These are phyloP conservation scores for Rugalucina vietnamica DNA, from an alignment of 2,888 invertebrate species.

Conservation along the genomic window DNA sequence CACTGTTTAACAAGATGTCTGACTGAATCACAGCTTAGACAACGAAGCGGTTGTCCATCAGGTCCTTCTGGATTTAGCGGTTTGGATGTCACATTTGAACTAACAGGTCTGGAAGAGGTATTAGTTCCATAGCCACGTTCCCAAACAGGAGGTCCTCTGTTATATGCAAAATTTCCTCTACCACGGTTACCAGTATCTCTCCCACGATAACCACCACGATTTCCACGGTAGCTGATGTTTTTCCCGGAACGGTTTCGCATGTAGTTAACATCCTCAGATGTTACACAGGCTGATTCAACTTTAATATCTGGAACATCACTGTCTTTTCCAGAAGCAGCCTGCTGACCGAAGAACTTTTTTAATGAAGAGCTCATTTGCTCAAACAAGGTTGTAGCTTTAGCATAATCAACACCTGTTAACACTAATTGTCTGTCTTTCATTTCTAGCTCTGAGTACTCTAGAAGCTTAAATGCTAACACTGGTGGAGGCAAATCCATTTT, in stretches of 20 bases:
- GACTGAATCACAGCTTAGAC: slow-evolving; percentile 46
- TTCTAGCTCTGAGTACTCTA: no score
- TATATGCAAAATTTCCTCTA: not conserved
- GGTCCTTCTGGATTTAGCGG: no score
- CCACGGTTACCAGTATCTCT: not conserved
- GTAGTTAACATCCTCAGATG: slow-evolving; percentile 36
- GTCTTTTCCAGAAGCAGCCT: not conserved
- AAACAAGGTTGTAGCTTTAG: no score
- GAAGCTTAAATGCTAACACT: no score
- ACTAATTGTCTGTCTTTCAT: no score
- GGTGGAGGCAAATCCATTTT: no score
- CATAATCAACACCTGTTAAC: no score
- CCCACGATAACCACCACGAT: not conserved
- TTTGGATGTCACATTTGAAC: no score
- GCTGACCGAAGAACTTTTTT: no score
- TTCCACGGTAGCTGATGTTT: not conserved
- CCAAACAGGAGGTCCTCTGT: not conserved
- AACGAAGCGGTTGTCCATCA: slow-evolving; percentile 42
- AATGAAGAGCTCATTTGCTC: no score
- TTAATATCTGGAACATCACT: slow-evolving; percentile 17
- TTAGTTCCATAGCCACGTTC: not conserved
- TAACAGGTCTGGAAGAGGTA: slow-evolving; percentile 21
- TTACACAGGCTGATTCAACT: slow-evolving; percentile 33
- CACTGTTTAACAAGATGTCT: slow-evolving; percentile 40
- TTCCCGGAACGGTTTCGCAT: slow-evolving; percentile 8